Evolutionary conservation across 2,888 invertebrate genomes (phyloP).

Genomic region (Nomada fabriciana): DNA sequence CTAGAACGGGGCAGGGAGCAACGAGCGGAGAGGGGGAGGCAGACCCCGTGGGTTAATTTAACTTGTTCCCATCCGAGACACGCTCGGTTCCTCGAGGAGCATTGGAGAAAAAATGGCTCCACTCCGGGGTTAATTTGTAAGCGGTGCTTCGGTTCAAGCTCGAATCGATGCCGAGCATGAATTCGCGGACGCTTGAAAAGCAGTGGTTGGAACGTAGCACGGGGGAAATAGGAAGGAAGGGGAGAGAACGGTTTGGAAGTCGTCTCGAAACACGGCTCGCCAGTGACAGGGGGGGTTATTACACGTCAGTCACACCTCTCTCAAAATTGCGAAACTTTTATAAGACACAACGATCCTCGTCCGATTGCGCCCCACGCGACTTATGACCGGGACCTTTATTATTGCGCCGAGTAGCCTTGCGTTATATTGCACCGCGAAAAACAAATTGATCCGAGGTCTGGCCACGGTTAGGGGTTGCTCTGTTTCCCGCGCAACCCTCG

Average conservation of each 20-base stretch:
- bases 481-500: not conserved
- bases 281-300: conserved; percentile 72
- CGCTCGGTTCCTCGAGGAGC: conserved; percentile 50
- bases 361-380: conserved; percentile 65
- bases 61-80: conserved; percentile 56
- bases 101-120: conserved; percentile 37
- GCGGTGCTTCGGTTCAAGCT: conserved; percentile 51
- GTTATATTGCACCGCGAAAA: conserved; percentile 37
- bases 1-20: not conserved
- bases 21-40: conserved; percentile 5
- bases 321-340: conserved; percentile 76
- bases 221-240: not conserved
- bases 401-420: conserved; percentile 37
- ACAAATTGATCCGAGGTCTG: conserved; percentile 37
- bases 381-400: conserved; percentile 65
- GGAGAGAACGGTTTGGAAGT: conserved; percentile 48
- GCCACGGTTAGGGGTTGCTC: not conserved
- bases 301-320: conserved; percentile 76
- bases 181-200: conserved; percentile 53
- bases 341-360: conserved; percentile 72
- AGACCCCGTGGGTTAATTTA: conserved; percentile 62
- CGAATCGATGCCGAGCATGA: conserved; percentile 56
- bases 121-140: conserved; percentile 70
- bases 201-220: not conserved
- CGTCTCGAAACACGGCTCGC: conserved; percentile 53